Evolutionary conservation across 1,140 invertebrate genomes (phyloP).

Genomic region (Brachionus koreanus): DNA sequence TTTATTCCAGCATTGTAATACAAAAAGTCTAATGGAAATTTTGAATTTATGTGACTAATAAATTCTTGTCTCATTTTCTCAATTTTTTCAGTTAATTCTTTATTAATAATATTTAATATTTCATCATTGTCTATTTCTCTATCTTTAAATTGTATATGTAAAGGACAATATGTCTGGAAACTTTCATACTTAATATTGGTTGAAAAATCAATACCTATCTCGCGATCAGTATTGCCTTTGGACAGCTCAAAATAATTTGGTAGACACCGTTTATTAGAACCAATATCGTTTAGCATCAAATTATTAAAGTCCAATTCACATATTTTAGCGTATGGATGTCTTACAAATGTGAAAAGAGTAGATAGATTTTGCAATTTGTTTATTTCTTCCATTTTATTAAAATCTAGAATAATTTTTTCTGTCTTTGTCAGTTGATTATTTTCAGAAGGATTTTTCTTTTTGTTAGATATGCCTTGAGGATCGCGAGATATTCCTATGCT

Average conservation of each 20-base stretch:
- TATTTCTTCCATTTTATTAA: background rate
- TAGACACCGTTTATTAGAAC: background rate
- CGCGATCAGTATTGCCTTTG: background rate
- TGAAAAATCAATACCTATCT: background rate
- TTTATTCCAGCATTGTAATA: background rate
- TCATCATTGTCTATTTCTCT: background rate
- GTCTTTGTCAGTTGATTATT: background rate
- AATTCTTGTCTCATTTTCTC: background rate
- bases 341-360: background rate
- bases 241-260: background rate
- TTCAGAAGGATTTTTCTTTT: background rate
- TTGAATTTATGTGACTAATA: background rate
- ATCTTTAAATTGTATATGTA: slow-evolving; percentile 6
- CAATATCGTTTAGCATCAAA: background rate
- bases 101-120: background rate
- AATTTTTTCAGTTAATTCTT: background rate
- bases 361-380: background rate
- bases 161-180: background rate
- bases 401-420: background rate
- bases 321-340: slow-evolving; percentile 4
- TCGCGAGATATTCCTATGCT: background rate
- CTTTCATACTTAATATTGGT: background rate
- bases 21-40: slow-evolving; percentile 22
- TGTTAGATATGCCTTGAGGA: background rate
- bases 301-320: background rate